A percentile compares a stretch with the other conserved stretches of the same genome.
These are phyloP conservation scores for Lagopus muta DNA, from an alignment of 2,113 vertebrate genomes.

Conservation along the genomic window DNA sequence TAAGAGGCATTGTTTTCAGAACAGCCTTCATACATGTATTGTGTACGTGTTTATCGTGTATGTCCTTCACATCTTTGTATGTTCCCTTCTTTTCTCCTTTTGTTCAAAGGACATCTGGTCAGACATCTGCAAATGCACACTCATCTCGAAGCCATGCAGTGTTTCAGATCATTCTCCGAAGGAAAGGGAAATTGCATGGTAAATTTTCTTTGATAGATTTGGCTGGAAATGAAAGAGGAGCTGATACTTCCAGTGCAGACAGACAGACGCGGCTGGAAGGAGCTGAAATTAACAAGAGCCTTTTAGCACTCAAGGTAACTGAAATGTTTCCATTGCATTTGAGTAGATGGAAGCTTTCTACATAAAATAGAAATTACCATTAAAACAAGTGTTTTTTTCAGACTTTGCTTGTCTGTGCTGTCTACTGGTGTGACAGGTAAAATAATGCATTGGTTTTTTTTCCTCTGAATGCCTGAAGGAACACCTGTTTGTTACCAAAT, in stretches of 20 bases:
- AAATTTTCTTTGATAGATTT: conserved; percentile 98
- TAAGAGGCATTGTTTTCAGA: background rate
- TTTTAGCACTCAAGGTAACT: conserved; percentile 96
- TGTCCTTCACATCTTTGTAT: background rate
- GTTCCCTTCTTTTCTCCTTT: background rate
- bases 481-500: background rate
- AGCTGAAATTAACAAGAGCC: conserved; percentile 98
- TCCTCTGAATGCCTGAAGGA: background rate
- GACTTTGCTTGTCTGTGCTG: background rate
- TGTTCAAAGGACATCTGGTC: conserved; percentile 91
- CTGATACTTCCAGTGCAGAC: conserved; percentile 96
- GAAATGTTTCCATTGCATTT: conserved; percentile 14
- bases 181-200: conserved; percentile 95
- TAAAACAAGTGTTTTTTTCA: background rate
- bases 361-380: background rate
- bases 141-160: conserved; percentile 98
- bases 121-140: conserved; percentile 96
- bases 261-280: conserved; percentile 96
- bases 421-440: background rate
- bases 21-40: background rate
- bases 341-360: conserved; percentile 15
- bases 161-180: conserved; percentile 96
- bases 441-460: background rate
- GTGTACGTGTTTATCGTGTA: background rate
- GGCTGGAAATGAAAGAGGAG: conserved; percentile 97